Evolutionary conservation across 2,888 invertebrate genomes (phyloP).

Genomic region (Anthrax anthrax): DNA sequence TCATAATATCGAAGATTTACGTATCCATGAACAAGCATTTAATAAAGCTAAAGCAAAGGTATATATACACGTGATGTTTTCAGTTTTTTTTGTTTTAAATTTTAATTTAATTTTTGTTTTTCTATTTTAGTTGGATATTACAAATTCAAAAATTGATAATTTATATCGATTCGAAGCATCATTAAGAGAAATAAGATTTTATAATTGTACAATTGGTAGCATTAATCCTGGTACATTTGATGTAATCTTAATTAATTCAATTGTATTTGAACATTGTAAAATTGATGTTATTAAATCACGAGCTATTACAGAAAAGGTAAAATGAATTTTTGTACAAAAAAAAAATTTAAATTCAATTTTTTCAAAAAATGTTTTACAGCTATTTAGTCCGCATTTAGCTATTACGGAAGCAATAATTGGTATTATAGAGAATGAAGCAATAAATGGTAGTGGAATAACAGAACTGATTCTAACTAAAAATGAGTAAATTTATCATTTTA

Average conservation of each 20-base stretch:
- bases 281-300: conserved; percentile 24
- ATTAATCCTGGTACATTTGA: conserved; percentile 27
- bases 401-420: conserved; percentile 27
- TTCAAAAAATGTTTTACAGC: conserved; percentile 14
- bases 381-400: conserved; percentile 24
- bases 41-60: conserved; percentile 25
- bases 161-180: conserved; percentile 26
- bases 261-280: conserved; percentile 25
- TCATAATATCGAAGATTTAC: conserved; percentile 20
- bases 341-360: not conserved
- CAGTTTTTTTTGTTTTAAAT: not conserved
- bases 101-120: not conserved
- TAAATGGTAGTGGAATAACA: conserved; percentile 29
- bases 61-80: conserved; percentile 10
- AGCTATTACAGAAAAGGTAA: conserved; percentile 30
- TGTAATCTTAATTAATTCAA: conserved; percentile 26
- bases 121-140: conserved; percentile 23
- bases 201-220: conserved; percentile 23
- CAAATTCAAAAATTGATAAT: conserved; percentile 20
- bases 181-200: conserved; percentile 25
- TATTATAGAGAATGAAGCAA: conserved; percentile 28
- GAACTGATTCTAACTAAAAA: conserved; percentile 25
- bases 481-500: conserved; percentile 18
- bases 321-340: not conserved
- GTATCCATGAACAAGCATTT: conserved; percentile 26